phyloP scores from a whole-genome alignment of 2,113 vertebrate genomes.

The Panthera leo region DNA sequence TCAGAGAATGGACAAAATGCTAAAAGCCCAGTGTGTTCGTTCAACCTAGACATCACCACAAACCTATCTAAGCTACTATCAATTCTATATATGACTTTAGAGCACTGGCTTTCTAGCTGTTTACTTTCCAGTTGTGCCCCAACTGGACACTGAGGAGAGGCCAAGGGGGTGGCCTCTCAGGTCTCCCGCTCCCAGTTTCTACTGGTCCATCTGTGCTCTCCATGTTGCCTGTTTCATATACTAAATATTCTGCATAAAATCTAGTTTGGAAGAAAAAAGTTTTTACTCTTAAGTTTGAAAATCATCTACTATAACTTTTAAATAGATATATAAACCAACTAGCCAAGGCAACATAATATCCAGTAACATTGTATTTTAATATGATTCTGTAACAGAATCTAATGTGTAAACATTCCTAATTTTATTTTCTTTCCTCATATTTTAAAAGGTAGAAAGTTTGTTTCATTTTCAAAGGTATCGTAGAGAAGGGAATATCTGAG shows the following conservation, averaged over 20 bases:
- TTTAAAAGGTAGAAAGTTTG: neutral
- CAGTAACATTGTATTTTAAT: neutral
- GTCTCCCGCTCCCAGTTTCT: neutral
- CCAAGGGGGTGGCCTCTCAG: neutral
- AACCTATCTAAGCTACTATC: neutral
- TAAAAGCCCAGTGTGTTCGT: neutral
- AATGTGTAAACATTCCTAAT: neutral
- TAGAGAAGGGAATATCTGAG: neutral
- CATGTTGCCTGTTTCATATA: neutral
- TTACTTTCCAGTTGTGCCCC: neutral
- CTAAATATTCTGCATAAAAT: neutral
- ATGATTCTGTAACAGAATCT: neutral
- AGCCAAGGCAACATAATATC: neutral
- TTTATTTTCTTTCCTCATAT: slow-evolving; percentile 23
- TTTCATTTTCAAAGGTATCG: neutral
- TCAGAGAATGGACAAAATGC: neutral
- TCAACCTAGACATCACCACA: neutral
- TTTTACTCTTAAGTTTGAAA: neutral
- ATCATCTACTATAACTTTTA: neutral
- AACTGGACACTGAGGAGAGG: neutral
- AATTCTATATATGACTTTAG: neutral
- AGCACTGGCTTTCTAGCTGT: neutral
- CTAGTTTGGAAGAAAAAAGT: neutral
- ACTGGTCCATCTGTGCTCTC: neutral
- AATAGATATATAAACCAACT: neutral